Conservation (phyloP, 2,888 invertebrate genomes). For the Pandemis corylana region DNA sequence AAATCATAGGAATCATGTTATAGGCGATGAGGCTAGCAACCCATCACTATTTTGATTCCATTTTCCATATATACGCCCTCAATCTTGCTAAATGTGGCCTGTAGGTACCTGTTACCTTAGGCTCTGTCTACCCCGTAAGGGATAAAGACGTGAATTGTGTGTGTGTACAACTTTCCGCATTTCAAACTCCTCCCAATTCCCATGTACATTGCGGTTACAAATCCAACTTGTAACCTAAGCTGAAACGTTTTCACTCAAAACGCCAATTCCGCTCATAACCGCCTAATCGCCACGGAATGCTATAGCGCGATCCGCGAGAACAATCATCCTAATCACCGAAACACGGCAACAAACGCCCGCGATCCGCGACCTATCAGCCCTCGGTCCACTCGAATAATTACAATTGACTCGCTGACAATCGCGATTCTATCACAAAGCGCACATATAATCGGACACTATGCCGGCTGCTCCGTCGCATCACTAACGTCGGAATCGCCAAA, state of each 20-base stretch:
- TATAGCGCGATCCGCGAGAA: conserved; percentile 32
- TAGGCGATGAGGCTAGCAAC: too few relatives aligned
- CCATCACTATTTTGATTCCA: too few relatives aligned
- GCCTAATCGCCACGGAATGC: not conserved
- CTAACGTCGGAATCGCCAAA: conserved; percentile 60
- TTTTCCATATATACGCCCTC: too few relatives aligned
- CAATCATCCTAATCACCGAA: conserved; percentile 42
- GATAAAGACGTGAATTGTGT: too few relatives aligned
- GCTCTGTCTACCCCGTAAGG: too few relatives aligned
- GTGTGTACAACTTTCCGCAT: too few relatives aligned
- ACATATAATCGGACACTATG: conserved; percentile 81
- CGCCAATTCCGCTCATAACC: not conserved
- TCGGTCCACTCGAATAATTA: conserved; percentile 80
- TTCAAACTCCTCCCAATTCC: too few relatives aligned
- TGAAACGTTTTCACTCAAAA: not conserved
- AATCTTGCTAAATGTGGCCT: too few relatives aligned
- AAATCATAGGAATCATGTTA: too few relatives aligned
- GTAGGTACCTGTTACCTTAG: too few relatives aligned
- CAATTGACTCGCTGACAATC: conserved; percentile 84
- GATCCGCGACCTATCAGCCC: conserved; percentile 60
- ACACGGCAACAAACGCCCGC: conserved; percentile 57
- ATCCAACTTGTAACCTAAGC: too few relatives aligned
- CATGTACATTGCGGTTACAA: too few relatives aligned
- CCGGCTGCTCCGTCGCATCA: conserved; percentile 58
- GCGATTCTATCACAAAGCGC: conserved; percentile 83